Conservation (phyloP, 2,797 vertebrate genomes). For the Neostethus bicornis region DNA sequence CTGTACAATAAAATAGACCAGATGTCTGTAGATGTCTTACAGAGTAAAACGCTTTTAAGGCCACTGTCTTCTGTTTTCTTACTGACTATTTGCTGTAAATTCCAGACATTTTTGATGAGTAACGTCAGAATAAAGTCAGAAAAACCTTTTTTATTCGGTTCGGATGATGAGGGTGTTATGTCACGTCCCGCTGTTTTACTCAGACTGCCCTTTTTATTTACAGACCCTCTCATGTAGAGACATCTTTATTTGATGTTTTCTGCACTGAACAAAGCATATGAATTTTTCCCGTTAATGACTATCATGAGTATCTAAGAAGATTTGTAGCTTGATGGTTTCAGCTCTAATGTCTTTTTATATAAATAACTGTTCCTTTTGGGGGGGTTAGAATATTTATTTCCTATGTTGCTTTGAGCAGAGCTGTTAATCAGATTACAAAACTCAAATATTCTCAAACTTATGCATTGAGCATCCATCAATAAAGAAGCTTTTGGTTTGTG, state of each 20-base stretch:
- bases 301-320: constrained; percentile 52
- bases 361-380: too few relatives aligned
- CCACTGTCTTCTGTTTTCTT: constrained; percentile 35
- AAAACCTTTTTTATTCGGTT: constrained; percentile 33
- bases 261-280: constrained; percentile 24
- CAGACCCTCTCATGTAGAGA: constrained; percentile 3
- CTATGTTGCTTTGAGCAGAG: too few relatives aligned
- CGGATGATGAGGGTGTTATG: constrained; percentile 37
- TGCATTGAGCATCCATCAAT: too few relatives aligned
- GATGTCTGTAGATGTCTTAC: constrained; percentile 11
- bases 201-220: not conserved
- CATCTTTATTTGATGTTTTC: constrained; percentile 50
- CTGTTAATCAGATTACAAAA: too few relatives aligned
- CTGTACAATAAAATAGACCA: too few relatives aligned
- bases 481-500: too few relatives aligned
- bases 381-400: too few relatives aligned
- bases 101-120: constrained; percentile 34
- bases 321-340: constrained; percentile 40
- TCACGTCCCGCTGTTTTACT: constrained; percentile 48
- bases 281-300: constrained; percentile 58
- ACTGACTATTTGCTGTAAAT: constrained; percentile 61
- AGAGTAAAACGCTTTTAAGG: constrained; percentile 35
- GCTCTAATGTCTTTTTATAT: too few relatives aligned
- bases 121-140: constrained; percentile 12
- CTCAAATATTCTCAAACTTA: too few relatives aligned